Evolutionary conservation across 2,797 vertebrate species (phyloP), one percentile per base, ranked within the genome.

Genomic region (Onychomys torridus): DNA sequence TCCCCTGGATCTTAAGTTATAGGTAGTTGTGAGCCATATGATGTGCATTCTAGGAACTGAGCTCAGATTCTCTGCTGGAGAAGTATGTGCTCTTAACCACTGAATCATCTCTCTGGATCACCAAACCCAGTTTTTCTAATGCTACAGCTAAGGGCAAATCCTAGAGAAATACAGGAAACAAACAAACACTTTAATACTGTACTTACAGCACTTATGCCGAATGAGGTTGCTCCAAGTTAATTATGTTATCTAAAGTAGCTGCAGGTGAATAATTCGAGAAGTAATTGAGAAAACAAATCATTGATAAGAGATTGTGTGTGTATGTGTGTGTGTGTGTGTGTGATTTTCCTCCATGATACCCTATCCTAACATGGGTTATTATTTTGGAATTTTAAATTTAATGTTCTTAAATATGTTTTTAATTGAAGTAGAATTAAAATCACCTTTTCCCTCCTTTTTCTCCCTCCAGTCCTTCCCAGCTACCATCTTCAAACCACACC

Each of bases 201-300:
- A 40, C 90, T 92, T 97, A 46, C 94, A 96, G 82, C 86, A 76
- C 96, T 78, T 63, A 87, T 97, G 8, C 49, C 81, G 91, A 81
- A 92, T 77, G 61, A 98, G 78, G 27, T 97, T 69, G 85, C 97
- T 73, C 76, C 71, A 96, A 95, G 82, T 94, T 95, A 97, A 4
- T 96, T 98, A 89, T 96, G 87, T 95, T 94, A 95, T 83, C 76
- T 0, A 0, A 32, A 55, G 29, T 23, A 83, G 96, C 96, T 97
- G 95, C 95, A 96, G 79, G 91, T 98, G 97, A 96, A 88, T 96
- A 94, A 94, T 88, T 97, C 79, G 89, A 86, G 77, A 97, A 98
- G 96, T 92, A 97, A 92, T 67, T 94, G 63, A n/a, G 77, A 55
- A 96, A 97, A 95, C 93, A 97, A 97, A 96, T 89, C 84, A 92